Base-by-base conservation (phyloP, 2,888 invertebrate genomes). In the Coecobrya sp. region DNA sequence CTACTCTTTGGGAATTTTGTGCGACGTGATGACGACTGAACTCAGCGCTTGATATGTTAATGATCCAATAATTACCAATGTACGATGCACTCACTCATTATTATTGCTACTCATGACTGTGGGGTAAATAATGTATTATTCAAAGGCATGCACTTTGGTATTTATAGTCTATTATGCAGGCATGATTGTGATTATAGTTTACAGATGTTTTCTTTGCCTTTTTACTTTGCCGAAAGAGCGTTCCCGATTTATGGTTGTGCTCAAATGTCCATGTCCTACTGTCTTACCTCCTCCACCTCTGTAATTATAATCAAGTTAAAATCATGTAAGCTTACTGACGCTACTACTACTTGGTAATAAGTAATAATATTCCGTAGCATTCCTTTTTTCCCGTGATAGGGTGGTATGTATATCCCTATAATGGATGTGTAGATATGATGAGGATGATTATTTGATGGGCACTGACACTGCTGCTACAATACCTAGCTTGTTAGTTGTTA, bases 221-320 rank as follows among this genome's bases (percentile, higher is more conserved):
- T 49, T 10, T 25, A 52, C 30, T 76, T 76, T 49, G 49, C 76
- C 76, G 76, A 76, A 49, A 76, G 8, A 73, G n/a, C 65, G 45
- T 22, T 73, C 22, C 45, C 45, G 49, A 76, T 76, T 76, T 76
- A 76, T 76, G 76, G 16, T 8, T 49, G 49, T 52, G 27, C 76
- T 76, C 49, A 76, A 76, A 76, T 76, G 76, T 25, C 76, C 76
- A 52, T 52, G 45, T 76, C 49, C 76, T 76, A 76, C 76, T 25
- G 49, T 76, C 45, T 49, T 76, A 76, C 49, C 52, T 49, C 49
- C 27, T 49, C 52, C 76, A 76, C 45, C 49, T 76, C 76, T 76
- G 76, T 76, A 76, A 76, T 76, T 76, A 76, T 76, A 49, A 49
- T 76, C 45, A 76, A 76, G 76, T 76, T 76, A 76, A 36, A 76